These are phyloP conservation scores for Netelia fuscicornis DNA, from an alignment of 2,888 invertebrate genomes.

Conservation along the genomic window DNA sequence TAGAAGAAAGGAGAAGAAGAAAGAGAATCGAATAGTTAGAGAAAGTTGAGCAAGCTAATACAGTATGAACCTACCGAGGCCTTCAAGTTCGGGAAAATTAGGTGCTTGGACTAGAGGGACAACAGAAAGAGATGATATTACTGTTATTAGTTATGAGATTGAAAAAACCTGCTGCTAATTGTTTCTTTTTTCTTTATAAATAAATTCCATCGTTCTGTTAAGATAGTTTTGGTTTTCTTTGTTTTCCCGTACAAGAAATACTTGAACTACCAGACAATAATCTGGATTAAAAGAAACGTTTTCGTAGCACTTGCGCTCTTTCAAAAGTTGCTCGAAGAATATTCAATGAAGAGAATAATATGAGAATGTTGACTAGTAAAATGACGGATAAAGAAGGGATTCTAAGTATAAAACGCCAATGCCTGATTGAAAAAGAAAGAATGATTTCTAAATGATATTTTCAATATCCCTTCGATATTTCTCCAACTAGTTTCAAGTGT, in stretches of 20 bases:
- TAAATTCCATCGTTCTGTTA: constrained; percentile 34
- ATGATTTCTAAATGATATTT: background rate
- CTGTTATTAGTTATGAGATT: constrained; percentile 80
- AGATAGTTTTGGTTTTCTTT: constrained; percentile 12
- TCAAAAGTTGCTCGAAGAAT: too few species aligned
- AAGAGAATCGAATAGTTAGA: constrained; percentile 59
- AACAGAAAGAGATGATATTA: constrained; percentile 84
- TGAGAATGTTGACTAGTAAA: background rate
- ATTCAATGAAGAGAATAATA: too few species aligned
- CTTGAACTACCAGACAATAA: background rate
- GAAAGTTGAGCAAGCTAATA: constrained; percentile 81
- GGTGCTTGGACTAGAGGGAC: constrained; percentile 87
- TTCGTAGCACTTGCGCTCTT: too few species aligned
- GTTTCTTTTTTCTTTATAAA: constrained; percentile 17
- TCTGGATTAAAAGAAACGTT: background rate
- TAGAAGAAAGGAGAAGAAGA: constrained; percentile 49
- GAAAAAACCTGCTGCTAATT: constrained; percentile 69
- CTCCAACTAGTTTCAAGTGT: background rate
- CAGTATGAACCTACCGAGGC: constrained; percentile 87
- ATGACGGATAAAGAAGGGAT: background rate
- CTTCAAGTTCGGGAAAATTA: constrained; percentile 88
- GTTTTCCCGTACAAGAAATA: background rate
- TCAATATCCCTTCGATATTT: background rate
- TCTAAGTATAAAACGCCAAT: background rate
- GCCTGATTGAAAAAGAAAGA: constrained; percentile 8